Evolutionary conservation across 2,888 invertebrate species (phyloP).

Genomic region (Torymus aiolomorphi): DNA sequence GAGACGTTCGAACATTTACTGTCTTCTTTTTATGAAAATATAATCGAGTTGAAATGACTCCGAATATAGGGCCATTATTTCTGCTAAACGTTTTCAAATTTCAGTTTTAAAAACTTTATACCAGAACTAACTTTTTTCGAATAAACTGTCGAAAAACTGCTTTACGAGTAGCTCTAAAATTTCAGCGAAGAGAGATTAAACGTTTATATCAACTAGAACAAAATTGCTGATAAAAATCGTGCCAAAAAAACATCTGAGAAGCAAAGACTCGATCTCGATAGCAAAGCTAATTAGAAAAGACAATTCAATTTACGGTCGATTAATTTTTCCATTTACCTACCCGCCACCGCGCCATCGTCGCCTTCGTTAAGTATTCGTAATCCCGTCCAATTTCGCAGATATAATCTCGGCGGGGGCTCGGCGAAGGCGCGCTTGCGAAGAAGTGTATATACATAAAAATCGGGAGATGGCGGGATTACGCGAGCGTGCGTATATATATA

Average conservation of each 20-base stretch:
- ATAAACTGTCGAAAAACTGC: no score
- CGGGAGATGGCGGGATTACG: no score
- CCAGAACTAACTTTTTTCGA: no score
- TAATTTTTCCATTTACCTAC: slow-evolving; percentile 16
- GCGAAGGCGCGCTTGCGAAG: not conserved
- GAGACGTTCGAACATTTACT: no score
- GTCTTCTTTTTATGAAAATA: slow-evolving; percentile 13
- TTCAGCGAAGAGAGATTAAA: no score
- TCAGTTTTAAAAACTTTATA: not conserved
- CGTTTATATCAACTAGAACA: not conserved
- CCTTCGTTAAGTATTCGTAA: slow-evolving; percentile 16
- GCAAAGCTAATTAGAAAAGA: slow-evolving; percentile 8
- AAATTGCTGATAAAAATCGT: not conserved
- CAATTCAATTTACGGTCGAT: slow-evolving; percentile 21
- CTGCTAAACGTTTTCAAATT: not conserved
- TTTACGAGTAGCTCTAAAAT: no score
- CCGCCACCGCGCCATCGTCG: not conserved
- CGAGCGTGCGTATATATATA: no score
- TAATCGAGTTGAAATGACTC: not conserved
- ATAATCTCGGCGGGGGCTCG: not conserved
- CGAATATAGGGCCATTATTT: slow-evolving; percentile 5
- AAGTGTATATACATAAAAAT: no score
- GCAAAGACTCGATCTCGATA: no score
- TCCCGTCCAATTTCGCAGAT: slow-evolving; percentile 25
- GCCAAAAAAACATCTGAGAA: no score